Base-by-base conservation (phyloP, 1,140 invertebrate species). In the Plectrocnemia conspersa region DNA sequence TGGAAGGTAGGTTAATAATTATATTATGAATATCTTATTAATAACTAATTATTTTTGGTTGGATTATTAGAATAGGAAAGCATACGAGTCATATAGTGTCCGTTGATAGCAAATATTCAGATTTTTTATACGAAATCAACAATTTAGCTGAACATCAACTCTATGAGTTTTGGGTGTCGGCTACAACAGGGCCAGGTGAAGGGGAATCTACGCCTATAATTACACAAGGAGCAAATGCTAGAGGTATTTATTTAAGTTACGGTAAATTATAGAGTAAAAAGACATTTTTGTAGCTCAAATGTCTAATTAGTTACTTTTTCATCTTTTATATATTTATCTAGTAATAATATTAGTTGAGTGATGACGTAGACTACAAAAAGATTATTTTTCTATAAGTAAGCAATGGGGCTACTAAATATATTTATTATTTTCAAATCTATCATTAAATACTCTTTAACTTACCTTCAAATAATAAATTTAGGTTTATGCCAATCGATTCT, bases 101-200 rank as follows among this genome's bases (percentile, higher is more conserved):
- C 9, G 68, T 69, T 7, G 71, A 72, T 40, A 69, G 67, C 58
- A 61, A 64, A 0, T 70, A 72, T n/a, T 55, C 63, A 16, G 72
- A 75, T 57, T 58, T 82, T 15, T 78, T 78, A 53, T 82, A 78
- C 65, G 80, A 82, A 69, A 73, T 83, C 9, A 69, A 80, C 11
- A 80, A 78, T 54, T 67, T 83, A 18, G 69, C 73, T 18, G 82
- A 82, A 59, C 78, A 79, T 44, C 80, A 85, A 63, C 66, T 79
- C 6, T 88, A 89, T 64, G 85, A 89, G 68, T 87, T 89, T 67
- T 90, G 86, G 86, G 83, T 89, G 22, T 84, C 85, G 1, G 86
- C 86, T 1, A 84, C 83, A 1, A 89, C 86, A 0, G 77, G 78
- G 3, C 77, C 82, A 0, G 88, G 87, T 0, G 87, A 89, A 69